A percentile compares a stretch with the other conserved stretches of the same genome.
Conservation (phyloP, 2,113 vertebrate species). For the Triplophysa tibetana region DNA sequence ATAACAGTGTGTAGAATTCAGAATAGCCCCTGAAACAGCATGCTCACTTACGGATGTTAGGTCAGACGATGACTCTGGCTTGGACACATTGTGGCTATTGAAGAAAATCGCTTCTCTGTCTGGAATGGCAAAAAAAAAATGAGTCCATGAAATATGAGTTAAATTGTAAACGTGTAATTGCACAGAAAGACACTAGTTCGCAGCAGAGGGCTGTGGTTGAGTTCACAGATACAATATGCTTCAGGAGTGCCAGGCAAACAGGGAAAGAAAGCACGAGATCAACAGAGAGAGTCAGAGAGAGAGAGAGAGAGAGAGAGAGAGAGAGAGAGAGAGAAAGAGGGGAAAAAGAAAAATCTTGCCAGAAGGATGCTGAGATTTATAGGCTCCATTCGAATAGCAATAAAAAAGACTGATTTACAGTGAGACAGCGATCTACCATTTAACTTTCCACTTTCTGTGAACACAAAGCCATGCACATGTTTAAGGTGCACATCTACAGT, state of each 20-base stretch:
- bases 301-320: conserved; percentile 24
- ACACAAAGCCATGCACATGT: not conserved
- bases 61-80: conserved; percentile 94
- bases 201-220: conserved; percentile 57
- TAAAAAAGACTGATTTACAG: not conserved
- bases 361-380: conserved; percentile 15
- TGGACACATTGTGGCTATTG: conserved; percentile 99
- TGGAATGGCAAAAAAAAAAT: conserved; percentile 64
- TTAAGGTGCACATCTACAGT: not conserved
- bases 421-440: not conserved
- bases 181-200: conserved; percentile 63
- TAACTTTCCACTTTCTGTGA: not conserved
- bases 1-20: not conserved
- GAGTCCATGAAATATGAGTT: not conserved
- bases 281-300: not conserved
- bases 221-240: not conserved
- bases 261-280: conserved; percentile 3
- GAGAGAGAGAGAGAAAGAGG: not conserved
- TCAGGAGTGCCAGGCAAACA: conserved; percentile 11
- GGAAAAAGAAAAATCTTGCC: not conserved
- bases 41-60: conserved; percentile 86
- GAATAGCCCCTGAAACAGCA: not conserved
- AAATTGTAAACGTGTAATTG: conserved; percentile 5
- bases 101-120: conserved; percentile 98
- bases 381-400: conserved; percentile 9